A percentile compares a stretch with the other conserved stretches of the same genome.
Evolutionary conservation across 2,888 invertebrate species (phyloP).

Genomic region (Plusia festucae): DNA sequence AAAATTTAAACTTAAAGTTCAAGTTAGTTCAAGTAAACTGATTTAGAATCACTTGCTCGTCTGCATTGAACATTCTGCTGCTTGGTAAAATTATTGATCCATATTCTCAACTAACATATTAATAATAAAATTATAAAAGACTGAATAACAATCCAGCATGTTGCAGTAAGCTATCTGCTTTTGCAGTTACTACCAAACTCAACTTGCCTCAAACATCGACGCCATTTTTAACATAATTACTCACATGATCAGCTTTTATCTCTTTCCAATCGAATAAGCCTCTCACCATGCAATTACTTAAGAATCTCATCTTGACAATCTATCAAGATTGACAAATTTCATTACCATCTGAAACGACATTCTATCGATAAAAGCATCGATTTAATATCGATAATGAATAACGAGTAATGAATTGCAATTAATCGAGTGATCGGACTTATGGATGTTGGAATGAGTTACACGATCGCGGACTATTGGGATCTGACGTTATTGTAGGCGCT

Average conservation of each 20-base stretch:
- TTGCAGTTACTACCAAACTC: not conserved
- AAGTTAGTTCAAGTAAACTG: too few relatives aligned
- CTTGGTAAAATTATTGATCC: not conserved
- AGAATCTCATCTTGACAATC: slow-evolving; percentile 29
- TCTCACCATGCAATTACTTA: slow-evolving; percentile 44
- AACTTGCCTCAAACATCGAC: slow-evolving; percentile 31
- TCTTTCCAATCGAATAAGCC: slow-evolving; percentile 42
- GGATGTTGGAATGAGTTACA: slow-evolving; percentile 29
- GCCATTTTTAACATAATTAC: slow-evolving; percentile 40
- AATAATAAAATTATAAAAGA: slow-evolving; percentile 18
- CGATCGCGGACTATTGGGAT: slow-evolving; percentile 29
- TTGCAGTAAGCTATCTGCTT: not conserved
- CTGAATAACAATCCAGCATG: not conserved
- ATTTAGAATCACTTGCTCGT: not conserved
- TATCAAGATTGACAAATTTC: slow-evolving; percentile 53
- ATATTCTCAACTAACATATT: slow-evolving; percentile 9
- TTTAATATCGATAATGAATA: slow-evolving; percentile 42
- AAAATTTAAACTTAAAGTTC: too few relatives aligned
- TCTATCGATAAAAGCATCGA: slow-evolving; percentile 56
- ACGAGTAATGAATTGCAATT: slow-evolving; percentile 37
- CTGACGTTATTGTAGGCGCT: slow-evolving; percentile 14
- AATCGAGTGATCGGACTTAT: slow-evolving; percentile 35
- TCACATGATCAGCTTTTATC: slow-evolving; percentile 36
- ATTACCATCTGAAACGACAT: slow-evolving; percentile 57
- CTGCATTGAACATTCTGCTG: slow-evolving; percentile 4